Base-by-base conservation (phyloP, 2,888 invertebrate species). In the Cheilosia scutellata region DNA sequence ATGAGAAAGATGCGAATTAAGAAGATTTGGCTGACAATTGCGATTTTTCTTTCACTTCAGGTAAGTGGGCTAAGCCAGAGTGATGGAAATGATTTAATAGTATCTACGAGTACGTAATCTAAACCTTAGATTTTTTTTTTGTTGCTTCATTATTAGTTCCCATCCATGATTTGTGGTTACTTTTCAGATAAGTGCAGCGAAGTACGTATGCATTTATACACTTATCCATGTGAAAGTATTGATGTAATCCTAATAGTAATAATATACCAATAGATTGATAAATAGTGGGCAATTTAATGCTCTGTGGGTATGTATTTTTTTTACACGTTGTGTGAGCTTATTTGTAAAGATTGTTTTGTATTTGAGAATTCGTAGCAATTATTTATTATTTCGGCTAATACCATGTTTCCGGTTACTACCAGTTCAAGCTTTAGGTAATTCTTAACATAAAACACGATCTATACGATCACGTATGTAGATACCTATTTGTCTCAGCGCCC, bases 1-100 rank as follows among this genome's bases (percentile, higher is more conserved):
- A 88, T 86, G 82, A 82, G 83, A 82, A 88, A 88, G 87, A 89
- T 90, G 91, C 90, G 89, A 87, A 90, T 89, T 88, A 91, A 90
- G 89, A 90, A 90, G 89, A 89, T 91, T 89, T 90, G 90, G 90
- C 88, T 91, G 89, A 90, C 91, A 89, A 89, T 92, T 89, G 90
- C 90, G 88, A 89, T 91, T 88, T 89, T 90, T 89, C 90, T 91
- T 90, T 90, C 91, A 90, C 91, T 91, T 87, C 91, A 91, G 92
- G 91, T 92, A 89, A 91, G 89, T 79, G 89, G 72, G 70, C 40
- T 66, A 68, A 62, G 37, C 4, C 37, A 37, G 70, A 80, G 78
- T 58, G 70, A 37, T 55, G 51, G 70, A 63, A 44, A 51, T 70
- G 51, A 74, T 79, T 83, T 78, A 62, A 68, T 68, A 74, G 3